Conservation (phyloP, 2,797 vertebrate genomes). For the Chloroceryle amazona region DNA sequence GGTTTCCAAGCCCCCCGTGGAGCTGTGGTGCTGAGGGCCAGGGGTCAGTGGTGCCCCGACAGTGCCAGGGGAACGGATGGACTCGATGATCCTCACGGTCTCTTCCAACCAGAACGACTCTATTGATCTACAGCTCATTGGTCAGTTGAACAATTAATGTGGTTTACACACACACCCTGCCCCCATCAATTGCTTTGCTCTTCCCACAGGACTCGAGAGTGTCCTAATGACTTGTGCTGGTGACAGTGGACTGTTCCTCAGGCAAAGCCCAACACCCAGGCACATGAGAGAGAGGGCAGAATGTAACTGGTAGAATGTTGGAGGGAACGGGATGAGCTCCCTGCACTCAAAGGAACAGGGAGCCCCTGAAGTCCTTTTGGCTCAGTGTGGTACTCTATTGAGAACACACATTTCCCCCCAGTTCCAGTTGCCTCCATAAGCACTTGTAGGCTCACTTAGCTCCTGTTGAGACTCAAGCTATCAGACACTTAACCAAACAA, state of each 20-base stretch:
- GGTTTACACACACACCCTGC: background rate
- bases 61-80: too few relatives aligned
- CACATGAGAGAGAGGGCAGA: background rate
- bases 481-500: background rate
- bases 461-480: background rate
- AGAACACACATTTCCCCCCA: background rate
- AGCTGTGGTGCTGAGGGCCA: too few relatives aligned
- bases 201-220: background rate
- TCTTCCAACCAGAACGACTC: too few relatives aligned
- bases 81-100: too few relatives aligned
- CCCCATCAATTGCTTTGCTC: background rate
- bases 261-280: background rate
- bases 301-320: background rate
- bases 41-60: too few relatives aligned
- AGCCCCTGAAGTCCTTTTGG: background rate
- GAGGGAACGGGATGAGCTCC: background rate
- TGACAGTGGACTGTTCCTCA: background rate
- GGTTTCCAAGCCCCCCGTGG: too few relatives aligned
- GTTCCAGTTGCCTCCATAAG: background rate
- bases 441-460: background rate
- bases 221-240: background rate
- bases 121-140: too few relatives aligned
- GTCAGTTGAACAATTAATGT: background rate
- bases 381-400: background rate
- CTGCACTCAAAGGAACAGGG: background rate